Conservation (phyloP, 1,140 invertebrate species). For the Ooceraea biroi region DNA sequence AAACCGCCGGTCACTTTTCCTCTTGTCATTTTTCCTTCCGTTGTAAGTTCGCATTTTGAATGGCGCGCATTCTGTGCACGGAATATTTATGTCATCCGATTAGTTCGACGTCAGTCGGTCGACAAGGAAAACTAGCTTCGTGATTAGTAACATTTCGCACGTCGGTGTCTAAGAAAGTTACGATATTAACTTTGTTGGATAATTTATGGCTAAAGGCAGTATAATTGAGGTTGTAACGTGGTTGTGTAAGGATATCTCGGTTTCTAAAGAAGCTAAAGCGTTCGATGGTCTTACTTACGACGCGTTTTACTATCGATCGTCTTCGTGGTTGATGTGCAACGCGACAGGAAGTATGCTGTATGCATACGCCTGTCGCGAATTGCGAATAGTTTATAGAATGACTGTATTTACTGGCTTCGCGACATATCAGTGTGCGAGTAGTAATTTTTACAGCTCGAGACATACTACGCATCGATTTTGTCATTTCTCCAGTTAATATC, state of each 20-base stretch:
- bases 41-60: conserved; percentile 4
- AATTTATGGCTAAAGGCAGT: not conserved
- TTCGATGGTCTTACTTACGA: conserved; percentile 10
- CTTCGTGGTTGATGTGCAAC: conserved; percentile 49
- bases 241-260: not conserved
- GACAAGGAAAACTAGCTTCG: not conserved
- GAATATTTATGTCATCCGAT: not conserved
- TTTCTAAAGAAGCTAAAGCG: conserved; percentile 7
- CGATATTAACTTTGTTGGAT: conserved; percentile 9
- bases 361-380: conserved; percentile 9
- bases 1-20: not conserved
- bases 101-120: not conserved
- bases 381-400: conserved; percentile 28
- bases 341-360: conserved; percentile 9
- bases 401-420: conserved; percentile 20
- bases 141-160: not conserved
- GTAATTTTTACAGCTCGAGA: conserved; percentile 58
- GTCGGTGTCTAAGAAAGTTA: not conserved
- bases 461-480: not conserved
- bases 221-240: not conserved
- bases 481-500: conserved; percentile 9
- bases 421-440: conserved; percentile 18
- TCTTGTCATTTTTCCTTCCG: not conserved
- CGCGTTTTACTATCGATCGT: conserved; percentile 53
- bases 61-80: not conserved